Evolutionary conservation across 2,113 vertebrate species (phyloP), one percentile per base, ranked within the genome.

Genomic region (Choloepus hoffmanni): DNA sequence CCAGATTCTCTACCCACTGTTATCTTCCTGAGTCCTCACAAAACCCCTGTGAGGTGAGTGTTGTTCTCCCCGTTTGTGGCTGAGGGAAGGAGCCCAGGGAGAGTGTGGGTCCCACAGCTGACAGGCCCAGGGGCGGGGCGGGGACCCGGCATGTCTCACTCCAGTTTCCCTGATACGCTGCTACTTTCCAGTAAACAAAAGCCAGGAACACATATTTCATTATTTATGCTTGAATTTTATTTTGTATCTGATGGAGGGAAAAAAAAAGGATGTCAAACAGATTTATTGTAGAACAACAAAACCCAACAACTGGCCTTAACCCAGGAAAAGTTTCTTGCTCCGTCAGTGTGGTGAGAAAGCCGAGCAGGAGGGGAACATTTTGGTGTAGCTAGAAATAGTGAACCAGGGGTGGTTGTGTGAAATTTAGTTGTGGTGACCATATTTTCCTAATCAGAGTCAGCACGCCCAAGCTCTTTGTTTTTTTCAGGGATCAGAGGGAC

Each of bases 71-170:
- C 9, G 1, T 14, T 60, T 48, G 8, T 23, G 50, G 58, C 10
- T 6, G 40, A 94, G 70, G 65, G 70, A 6, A 11, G 30, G 23
- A 85, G 36, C 85, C 87, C 58, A 77, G 85, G 60, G 43, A 48
- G 14, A 23, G 2, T 62, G 36, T 67, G 79, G 45, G 45, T 72
- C 81, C 50, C 68, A 4, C 24, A 55, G 91, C 40, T n/a, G 8
- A 12, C 11, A 30, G 13, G 24, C 15, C 3, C 10, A 21, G 36
- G 40, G 21, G 28, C 0, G 0, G 23, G 55, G 0, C 50, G 9
- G 6, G 67, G 24, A n/a, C 55, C 77, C n/a, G 28, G 84, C 8
- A 24, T 6, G 21, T 18, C 2, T 16, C 19, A 18, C 50, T 4
- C 53, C 33, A n/a, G 43, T 45, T 3, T 33, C n/a, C 3, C 60